phyloP scores from a whole-genome alignment of 2,888 invertebrate genomes.

The Daptonema setosum region DNA sequence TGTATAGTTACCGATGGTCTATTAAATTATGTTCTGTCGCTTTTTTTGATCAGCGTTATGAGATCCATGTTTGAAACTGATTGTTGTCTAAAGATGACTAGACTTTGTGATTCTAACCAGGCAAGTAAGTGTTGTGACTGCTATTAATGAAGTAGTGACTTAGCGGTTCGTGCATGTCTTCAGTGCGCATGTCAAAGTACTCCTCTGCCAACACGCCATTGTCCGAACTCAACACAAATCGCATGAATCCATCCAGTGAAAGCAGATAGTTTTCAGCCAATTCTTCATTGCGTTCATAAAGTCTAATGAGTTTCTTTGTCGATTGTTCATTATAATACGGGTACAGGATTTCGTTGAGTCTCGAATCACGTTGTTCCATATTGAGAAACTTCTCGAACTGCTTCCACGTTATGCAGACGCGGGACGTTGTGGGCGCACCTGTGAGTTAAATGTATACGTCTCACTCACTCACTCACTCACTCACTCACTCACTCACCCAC shows the following conservation, averaged over 20 bases:
- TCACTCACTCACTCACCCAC: neutral
- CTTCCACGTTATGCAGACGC: neutral
- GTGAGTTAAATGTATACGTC: neutral
- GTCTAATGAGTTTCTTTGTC: conserved; percentile 66
- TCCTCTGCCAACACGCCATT: conserved; percentile 94
- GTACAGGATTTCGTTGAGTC: conserved; percentile 86
- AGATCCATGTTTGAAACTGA: neutral
- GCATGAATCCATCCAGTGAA: conserved; percentile 39
- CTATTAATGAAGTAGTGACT: conserved; percentile 83
- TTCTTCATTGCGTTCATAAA: conserved; percentile 66
- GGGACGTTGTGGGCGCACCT: too few species aligned
- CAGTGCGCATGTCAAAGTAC: conserved; percentile 35
- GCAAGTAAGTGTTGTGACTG: conserved; percentile 75
- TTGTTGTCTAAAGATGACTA: too few species aligned
- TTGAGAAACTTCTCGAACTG: conserved; percentile 8
- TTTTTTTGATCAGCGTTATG: too few species aligned
- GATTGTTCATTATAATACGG: conserved; percentile 80
- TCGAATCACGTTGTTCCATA: conserved; percentile 58
- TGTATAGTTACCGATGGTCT: too few species aligned
- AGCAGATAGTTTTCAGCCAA: conserved; percentile 36
- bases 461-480: neutral
- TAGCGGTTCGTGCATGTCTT: conserved; percentile 84
- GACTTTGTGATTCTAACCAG: too few species aligned
- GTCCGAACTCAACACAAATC: conserved; percentile 96
- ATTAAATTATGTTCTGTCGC: too few species aligned